Evolutionary conservation across 30 jellyfish, hydroid and myxozoan species (phyloP), one percentile per base, ranked within the genome.

Genomic region (Rhopilema esculentum): DNA sequence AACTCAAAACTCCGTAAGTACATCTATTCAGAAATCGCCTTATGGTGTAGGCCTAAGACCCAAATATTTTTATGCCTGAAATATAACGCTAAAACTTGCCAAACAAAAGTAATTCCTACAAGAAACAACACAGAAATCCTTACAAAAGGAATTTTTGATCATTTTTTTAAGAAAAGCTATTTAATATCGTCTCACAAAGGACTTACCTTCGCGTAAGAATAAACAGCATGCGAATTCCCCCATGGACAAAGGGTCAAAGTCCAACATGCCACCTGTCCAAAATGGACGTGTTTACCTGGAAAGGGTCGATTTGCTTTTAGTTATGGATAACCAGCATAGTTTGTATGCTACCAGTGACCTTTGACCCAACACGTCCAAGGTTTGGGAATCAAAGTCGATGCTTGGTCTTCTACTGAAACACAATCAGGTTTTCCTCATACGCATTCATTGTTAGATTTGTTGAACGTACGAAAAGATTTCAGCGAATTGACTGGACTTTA

Each of bases 131-230:
- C 32, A 69, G 27, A 69, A 69, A 69, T 9, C 8, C 18, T 25
- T 1, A 69, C 18, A 69, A 4, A 69, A 1, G 48, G 79, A 69
- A 0, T 69, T 0, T 69, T 23, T 40, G 26, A 69, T 23, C 26
- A 7, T 2, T 69, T 23, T 72, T 40, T 12, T 40, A 2, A 22
- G 15, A 1, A 9, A 28, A 72, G 16, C 22, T 23, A 32, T 22
- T 25, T 72, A 72, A n/a, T 72, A 0, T 40, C 25, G 53, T 26
- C 63, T 27, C 70, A 32, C 27, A 20, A 18, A 72, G 26, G 70
- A 23, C 83, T 72, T 72, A 72, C 83, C 83, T 72, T 72, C 1
- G 83, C 83, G 66, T 0, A 29, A 72, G 40, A 19, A 72, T 23
- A 27, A 72, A 0, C 83, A 72, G 68, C 26, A 12, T 15, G 67